Conservation (phyloP, 1,140 invertebrate species). For the Drosophila arawakana region DNA sequence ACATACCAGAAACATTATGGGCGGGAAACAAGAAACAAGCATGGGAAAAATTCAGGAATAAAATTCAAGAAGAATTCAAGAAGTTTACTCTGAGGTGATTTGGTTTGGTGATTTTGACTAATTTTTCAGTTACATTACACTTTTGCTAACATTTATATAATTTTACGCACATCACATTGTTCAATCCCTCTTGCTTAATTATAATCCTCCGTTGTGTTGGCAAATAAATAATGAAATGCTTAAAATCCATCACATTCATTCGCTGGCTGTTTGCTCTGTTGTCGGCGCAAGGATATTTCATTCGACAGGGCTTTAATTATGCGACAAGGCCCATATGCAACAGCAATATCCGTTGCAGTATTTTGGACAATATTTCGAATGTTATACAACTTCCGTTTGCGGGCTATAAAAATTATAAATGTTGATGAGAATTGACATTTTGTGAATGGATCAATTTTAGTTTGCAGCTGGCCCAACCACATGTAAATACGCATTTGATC, state of each 20-base stretch:
- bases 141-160: no score
- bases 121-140: no score
- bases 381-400: conserved; percentile 43
- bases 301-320: conserved; percentile 56
- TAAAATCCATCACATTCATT: conserved; percentile 1
- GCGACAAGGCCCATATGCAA: conserved; percentile 52
- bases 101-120: no score
- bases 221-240: conserved; percentile 4
- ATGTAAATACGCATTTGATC: conserved; percentile 60
- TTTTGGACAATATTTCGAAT: conserved; percentile 42
- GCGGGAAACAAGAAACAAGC: no score
- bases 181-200: not conserved
- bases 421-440: conserved; percentile 54
- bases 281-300: not conserved
- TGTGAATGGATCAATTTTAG: conserved; percentile 51
- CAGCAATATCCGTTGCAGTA: conserved; percentile 49
- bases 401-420: conserved; percentile 14
- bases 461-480: conserved; percentile 22
- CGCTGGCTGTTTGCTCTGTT: not conserved
- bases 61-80: no score
- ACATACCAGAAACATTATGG: no score
- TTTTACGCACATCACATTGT: not conserved
- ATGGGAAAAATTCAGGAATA: no score
- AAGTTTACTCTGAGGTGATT: no score
- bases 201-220: no score